phyloP scores from a whole-genome alignment of 2,797 vertebrate species.

The Muscicapa comitata region DNA sequence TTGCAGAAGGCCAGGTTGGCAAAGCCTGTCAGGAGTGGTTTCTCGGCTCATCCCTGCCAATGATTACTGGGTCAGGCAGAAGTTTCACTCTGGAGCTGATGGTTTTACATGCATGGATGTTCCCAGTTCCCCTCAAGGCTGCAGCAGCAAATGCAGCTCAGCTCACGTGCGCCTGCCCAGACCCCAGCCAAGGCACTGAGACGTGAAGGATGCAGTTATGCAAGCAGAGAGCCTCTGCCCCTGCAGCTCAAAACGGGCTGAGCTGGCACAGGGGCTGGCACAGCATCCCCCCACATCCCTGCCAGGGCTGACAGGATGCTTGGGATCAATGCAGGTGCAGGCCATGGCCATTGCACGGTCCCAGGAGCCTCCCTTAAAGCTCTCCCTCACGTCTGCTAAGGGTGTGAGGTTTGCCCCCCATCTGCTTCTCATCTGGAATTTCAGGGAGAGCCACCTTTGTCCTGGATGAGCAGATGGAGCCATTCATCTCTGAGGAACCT shows the following conservation, averaged over 20 bases:
- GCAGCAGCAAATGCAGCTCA: not conserved
- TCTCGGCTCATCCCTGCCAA: not conserved
- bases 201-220: not conserved
- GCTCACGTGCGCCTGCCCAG: not conserved
- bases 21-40: not conserved
- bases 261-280: not conserved
- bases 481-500: not conserved
- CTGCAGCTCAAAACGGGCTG: not conserved
- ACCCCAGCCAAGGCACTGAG: not conserved
- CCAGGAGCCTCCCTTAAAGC: not conserved
- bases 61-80: slow-evolving; percentile 43
- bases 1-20: not conserved
- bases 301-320: fast-evolving
- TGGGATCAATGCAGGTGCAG: not conserved
- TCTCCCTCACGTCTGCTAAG: not conserved
- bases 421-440: not conserved
- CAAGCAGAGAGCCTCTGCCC: not conserved
- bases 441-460: not conserved
- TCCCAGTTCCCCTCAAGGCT: slow-evolving; percentile 28
- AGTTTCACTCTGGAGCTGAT: not conserved
- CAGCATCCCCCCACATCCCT: fast-evolving
- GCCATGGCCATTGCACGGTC: fast-evolving
- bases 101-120: slow-evolving; percentile 60
- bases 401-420: not conserved
- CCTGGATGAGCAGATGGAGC: not conserved